Evolutionary conservation across 2,113 vertebrate species (phyloP).

Genomic region (Myiozetetes cayanensis): DNA sequence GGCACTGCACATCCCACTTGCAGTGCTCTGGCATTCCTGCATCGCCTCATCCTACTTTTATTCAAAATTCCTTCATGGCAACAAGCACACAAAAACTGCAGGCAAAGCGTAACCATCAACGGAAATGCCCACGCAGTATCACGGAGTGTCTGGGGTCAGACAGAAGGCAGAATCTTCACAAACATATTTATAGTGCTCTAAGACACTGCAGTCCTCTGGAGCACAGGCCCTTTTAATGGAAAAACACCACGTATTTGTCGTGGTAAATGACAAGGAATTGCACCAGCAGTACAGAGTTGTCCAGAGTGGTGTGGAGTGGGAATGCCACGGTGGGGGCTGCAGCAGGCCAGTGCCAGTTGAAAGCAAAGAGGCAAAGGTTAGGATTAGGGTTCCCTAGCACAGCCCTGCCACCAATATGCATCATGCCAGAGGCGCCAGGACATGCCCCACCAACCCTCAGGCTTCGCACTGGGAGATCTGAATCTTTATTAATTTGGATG

Average conservation of each 20-base stretch:
- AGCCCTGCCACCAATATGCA: background rate
- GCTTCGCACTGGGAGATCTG: rapidly evolving
- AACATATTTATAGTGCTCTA: constrained; percentile 1
- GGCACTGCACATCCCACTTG: background rate
- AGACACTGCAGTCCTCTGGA: background rate
- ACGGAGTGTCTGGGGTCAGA: background rate
- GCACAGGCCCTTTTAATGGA: background rate
- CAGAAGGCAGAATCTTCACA: background rate
- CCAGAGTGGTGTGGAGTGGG: rapidly evolving
- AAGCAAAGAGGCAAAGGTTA: background rate
- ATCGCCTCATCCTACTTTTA: background rate
- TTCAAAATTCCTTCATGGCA: constrained; percentile 29
- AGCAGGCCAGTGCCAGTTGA: background rate
- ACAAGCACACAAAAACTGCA: constrained; percentile 7
- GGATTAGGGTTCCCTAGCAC: background rate
- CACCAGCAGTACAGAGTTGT: background rate
- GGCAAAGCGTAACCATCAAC: constrained; percentile 39
- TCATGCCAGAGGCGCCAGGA: background rate
- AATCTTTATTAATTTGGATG: background rate
- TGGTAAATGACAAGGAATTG: background rate
- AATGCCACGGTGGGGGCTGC: background rate
- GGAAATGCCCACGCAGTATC: background rate
- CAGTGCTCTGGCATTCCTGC: background rate
- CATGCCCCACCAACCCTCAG: background rate
- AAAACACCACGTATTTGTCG: background rate